Evolutionary conservation across 2,797 vertebrate genomes (phyloP), one percentile per base, ranked within the genome.

Genomic region (Myotis daubentonii): DNA sequence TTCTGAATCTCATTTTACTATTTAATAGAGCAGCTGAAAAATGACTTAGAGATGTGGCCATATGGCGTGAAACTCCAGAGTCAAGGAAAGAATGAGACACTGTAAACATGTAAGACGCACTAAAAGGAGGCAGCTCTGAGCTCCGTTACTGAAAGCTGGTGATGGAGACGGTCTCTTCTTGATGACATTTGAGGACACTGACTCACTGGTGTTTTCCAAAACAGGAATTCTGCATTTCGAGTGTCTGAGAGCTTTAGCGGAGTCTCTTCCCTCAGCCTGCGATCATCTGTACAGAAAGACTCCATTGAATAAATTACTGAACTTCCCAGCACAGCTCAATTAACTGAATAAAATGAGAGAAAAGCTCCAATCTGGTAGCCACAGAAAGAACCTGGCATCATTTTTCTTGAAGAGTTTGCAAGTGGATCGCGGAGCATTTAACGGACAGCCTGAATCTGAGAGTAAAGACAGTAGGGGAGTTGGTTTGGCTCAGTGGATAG

Each of bases 21-120:
- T 60, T 96, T 96, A 96, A 98, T 97, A 93, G 41, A 97, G 89
- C 95, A 97, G 87, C 85, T 95, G 95, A 97, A 98, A 97, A 97
- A 89, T 85, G 38, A 96, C 55, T 84, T 90, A 85, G 96, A 96
- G 97, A 95, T 83, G 96, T 74, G 51, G 95, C 92, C 57, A 55
- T 93, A 78, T 95, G 96, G 94, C 87, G 91, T 91, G 91, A 96
- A 96, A 97, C 95, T 78, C 91, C 85, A 97, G 86, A 85, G 93
- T 96, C 96, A 95, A 62, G 65, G 55, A 75, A 80, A 65, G 65
- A 91, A 95, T 38, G 96, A 96, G 85, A 95, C 57, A 94, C 60
- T 93, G 72, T 78, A 96, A 97, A 94, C 55, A 85, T 15, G 62
- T 85, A 96, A 92, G 92, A 96, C 79, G 96, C 96, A 94, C 51